These are phyloP conservation scores for Calephelis virginiensis DNA, from an alignment of 1,140 invertebrate species.

Conservation along the genomic window DNA sequence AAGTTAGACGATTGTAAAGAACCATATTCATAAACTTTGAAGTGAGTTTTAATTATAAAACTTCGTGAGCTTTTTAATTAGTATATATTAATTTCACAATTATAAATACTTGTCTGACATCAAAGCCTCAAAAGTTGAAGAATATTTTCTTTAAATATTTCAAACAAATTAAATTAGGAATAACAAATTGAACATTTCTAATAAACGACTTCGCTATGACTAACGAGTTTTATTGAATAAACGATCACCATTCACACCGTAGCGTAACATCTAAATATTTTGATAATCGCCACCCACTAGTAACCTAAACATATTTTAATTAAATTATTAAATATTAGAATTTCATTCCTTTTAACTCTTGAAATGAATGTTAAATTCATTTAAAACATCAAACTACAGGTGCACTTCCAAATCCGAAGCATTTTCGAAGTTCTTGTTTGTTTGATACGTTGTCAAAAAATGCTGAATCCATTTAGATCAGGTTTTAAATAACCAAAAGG, in stretches of 20 bases:
- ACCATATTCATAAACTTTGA: slow-evolving; percentile 2
- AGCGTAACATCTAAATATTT: background rate
- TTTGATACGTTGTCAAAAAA: too few species aligned
- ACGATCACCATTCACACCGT: slow-evolving; percentile 25
- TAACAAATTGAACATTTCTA: slow-evolving; percentile 33
- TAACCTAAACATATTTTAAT: too few species aligned
- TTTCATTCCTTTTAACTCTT: too few species aligned
- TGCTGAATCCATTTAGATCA: too few species aligned
- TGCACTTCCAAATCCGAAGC: too few species aligned
- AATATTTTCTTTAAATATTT: slow-evolving; percentile 28
- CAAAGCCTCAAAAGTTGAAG: slow-evolving; percentile 25
- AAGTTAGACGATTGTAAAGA: background rate
- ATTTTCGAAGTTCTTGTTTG: too few species aligned
- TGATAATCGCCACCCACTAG: too few species aligned
- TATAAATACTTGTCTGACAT: slow-evolving; percentile 20
- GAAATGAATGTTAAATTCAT: too few species aligned
- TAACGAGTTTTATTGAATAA: slow-evolving; percentile 37
- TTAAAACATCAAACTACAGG: too few species aligned
- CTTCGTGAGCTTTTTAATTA: slow-evolving; percentile 2
- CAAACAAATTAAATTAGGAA: slow-evolving; percentile 35
- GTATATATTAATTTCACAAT: slow-evolving; percentile 8
- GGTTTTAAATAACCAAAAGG: too few species aligned
- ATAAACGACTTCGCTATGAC: slow-evolving; percentile 34
- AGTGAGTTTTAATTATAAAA: slow-evolving; percentile 1
- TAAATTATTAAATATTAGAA: too few species aligned